These are phyloP conservation scores for Exocentrus adspersus DNA, from an alignment of 2,888 invertebrate species.

Conservation along the genomic window DNA sequence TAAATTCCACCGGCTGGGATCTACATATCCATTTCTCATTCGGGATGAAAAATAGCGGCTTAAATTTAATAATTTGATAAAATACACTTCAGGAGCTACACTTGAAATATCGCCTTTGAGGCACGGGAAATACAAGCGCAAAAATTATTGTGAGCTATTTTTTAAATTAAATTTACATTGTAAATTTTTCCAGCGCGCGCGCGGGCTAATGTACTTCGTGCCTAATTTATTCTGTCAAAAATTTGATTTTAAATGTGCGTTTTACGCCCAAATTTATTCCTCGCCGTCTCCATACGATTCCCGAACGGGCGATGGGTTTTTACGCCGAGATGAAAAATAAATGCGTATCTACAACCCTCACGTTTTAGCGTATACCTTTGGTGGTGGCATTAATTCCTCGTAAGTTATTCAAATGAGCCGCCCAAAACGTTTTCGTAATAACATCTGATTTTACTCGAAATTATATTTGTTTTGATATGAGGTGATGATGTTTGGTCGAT, in stretches of 20 bases:
- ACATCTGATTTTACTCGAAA: too few species aligned
- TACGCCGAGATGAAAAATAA: neutral
- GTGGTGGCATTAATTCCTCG: neutral
- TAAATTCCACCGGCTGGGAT: conserved; percentile 25
- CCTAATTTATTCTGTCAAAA: conserved; percentile 23
- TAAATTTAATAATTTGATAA: conserved; percentile 28
- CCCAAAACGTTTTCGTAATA: too few species aligned
- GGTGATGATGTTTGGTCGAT: too few species aligned
- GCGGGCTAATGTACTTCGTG: conserved; percentile 6
- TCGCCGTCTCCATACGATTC: neutral
- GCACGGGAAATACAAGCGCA: conserved; percentile 11
- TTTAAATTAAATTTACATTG: conserved; percentile 26
- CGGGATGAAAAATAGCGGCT: conserved; percentile 22
- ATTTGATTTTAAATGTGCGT: conserved; percentile 12
- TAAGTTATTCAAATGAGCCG: neutral
- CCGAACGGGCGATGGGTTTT: neutral
- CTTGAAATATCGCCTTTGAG: conserved; percentile 22
- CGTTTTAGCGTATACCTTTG: neutral
- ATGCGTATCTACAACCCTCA: neutral
- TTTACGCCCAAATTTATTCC: neutral
- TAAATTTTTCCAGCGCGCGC: conserved; percentile 10
- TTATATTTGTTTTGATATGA: too few species aligned
- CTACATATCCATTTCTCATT: conserved; percentile 27
- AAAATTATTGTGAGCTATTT: conserved; percentile 18
- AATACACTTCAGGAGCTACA: conserved; percentile 23